Conservation (phyloP, 2,113 vertebrate genomes). For the Limanda limanda region DNA sequence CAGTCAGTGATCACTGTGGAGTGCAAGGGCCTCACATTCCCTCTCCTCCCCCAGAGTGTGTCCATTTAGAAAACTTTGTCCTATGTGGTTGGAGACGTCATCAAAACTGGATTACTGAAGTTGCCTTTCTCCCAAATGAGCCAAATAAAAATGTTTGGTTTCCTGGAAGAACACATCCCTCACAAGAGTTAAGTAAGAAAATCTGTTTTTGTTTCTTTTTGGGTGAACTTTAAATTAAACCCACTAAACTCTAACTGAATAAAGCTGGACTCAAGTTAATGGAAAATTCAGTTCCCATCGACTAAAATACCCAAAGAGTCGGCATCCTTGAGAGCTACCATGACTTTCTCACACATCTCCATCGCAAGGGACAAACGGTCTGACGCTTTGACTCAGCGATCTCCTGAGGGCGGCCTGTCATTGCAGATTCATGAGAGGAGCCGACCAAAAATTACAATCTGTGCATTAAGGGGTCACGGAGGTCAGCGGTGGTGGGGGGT, state of each 20-base stretch:
- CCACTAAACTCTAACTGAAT: not conserved
- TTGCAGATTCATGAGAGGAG: slow-evolving; percentile 38
- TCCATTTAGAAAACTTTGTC: too few relatives aligned
- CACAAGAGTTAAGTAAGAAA: too few relatives aligned
- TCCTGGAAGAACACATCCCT: too few relatives aligned
- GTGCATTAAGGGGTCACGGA: slow-evolving; percentile 27
- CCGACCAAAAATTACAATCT: not conserved
- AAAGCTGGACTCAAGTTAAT: slow-evolving; percentile 3
- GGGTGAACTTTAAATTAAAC: too few relatives aligned
- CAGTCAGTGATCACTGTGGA: not conserved
- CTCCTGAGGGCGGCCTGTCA: slow-evolving; percentile 33
- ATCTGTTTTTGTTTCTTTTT: too few relatives aligned
- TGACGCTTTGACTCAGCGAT: not conserved
- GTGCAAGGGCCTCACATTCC: not conserved
- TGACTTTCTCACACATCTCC: slow-evolving; percentile 43
- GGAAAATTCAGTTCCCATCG: slow-evolving; percentile 65
- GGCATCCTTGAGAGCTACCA: not conserved
- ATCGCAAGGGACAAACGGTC: slow-evolving; percentile 23
- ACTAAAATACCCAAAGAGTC: slow-evolving; percentile 16
- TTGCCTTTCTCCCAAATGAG: too few relatives aligned
- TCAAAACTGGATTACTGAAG: too few relatives aligned
- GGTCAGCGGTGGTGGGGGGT: slow-evolving; percentile 3
- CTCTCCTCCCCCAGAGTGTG: too few relatives aligned
- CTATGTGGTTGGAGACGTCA: too few relatives aligned
- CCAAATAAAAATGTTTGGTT: too few relatives aligned